A percentile compares a stretch with the other conserved stretches of the same genome.
phyloP scores from a whole-genome alignment of 2,113 vertebrate species.

The Gymnocephalus cernua region DNA sequence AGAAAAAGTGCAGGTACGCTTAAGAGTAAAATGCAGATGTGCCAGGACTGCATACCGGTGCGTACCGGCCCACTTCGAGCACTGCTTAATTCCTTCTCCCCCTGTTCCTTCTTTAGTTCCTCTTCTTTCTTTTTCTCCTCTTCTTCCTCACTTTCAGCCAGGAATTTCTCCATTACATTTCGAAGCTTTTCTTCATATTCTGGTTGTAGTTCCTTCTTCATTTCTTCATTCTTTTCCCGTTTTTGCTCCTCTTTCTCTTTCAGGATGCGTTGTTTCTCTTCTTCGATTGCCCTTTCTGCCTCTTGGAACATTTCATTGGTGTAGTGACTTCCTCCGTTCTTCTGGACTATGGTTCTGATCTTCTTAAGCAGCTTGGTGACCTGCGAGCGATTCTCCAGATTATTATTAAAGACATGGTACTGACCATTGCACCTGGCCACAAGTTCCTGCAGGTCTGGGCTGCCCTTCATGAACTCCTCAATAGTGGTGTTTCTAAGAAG shows the following conservation, averaged over 20 bases:
- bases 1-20: no score
- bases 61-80: no score
- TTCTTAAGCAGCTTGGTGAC: slow-evolving; percentile 14
- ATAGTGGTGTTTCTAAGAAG: not conserved
- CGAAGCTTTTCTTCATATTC: not conserved
- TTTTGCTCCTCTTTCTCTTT: slow-evolving; percentile 1
- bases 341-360: slow-evolving; percentile 7
- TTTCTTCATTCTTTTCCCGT: not conserved
- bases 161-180: no score
- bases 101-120: no score
- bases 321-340: slow-evolving; percentile 15
- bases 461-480: not conserved
- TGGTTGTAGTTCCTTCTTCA: not conserved
- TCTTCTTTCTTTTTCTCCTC: no score
- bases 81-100: no score
- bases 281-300: not conserved
- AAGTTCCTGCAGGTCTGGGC: not conserved
- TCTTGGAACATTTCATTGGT: slow-evolving; percentile 11
- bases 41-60: no score
- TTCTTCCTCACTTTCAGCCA: no score
- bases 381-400: not conserved
- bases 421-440: slow-evolving; percentile 10
- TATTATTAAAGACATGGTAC: slow-evolving; percentile 27
- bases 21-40: no score
- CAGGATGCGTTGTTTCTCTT: not conserved